phyloP scores from a whole-genome alignment of 2,113 vertebrate genomes.

The Microtus montanus region DNA sequence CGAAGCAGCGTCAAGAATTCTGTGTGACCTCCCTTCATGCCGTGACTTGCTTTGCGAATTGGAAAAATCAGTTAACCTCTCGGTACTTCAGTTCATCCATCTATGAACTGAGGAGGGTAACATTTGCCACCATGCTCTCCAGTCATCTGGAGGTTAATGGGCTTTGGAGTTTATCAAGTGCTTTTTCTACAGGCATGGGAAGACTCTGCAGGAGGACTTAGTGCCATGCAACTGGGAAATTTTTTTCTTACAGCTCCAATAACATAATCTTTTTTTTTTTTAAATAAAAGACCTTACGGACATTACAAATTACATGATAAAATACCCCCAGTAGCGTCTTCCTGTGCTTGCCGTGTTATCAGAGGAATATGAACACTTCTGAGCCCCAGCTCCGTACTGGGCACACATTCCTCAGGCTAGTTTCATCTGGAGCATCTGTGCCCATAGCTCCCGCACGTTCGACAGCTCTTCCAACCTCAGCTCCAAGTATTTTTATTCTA shows the following conservation, averaged over 20 bases:
- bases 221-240: too few relatives aligned
- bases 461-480: not conserved
- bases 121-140: conserved; percentile 54
- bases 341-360: not conserved
- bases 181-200: conserved; percentile 41
- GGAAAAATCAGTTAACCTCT: conserved; percentile 76
- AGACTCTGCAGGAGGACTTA: not conserved
- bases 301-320: not conserved
- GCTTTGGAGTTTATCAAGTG: conserved; percentile 62
- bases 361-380: not conserved
- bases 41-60: conserved; percentile 71
- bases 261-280: not conserved
- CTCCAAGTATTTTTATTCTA: conserved; percentile 35
- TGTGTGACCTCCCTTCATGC: conserved; percentile 47
- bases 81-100: conserved; percentile 51
- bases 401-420: accelerated
- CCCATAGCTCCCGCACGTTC: not conserved
- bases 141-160: conserved; percentile 69
- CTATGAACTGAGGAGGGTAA: conserved; percentile 64
- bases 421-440: not conserved
- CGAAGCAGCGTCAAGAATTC: conserved; percentile 34
- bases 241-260: not conserved
- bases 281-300: not conserved
- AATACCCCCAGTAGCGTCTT: not conserved
- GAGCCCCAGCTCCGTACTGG: not conserved